phyloP scores from a whole-genome alignment of 2,888 invertebrate genomes.

The Punctoribates punctum region DNA sequence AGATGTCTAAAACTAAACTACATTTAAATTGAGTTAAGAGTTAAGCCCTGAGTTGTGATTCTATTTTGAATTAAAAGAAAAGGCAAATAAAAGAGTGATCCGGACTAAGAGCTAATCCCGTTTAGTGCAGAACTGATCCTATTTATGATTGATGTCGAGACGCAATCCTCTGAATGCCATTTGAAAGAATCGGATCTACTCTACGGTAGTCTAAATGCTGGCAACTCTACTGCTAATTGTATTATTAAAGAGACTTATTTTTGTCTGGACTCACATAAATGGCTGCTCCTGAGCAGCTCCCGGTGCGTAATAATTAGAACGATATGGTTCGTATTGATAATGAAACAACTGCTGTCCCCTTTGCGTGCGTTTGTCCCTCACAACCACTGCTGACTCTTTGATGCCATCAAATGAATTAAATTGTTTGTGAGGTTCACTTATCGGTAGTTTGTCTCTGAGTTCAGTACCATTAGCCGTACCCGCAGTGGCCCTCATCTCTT shows the following conservation, averaged over 20 bases:
- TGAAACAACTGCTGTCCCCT: conserved; percentile 27
- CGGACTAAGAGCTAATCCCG: conserved; percentile 8
- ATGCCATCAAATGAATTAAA: conserved; percentile 33
- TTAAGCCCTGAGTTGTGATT: background rate
- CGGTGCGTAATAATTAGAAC: conserved; percentile 36
- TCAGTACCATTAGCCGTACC: conserved; percentile 14
- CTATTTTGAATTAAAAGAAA: background rate
- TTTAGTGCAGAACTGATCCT: conserved; percentile 19
- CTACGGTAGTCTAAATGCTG: conserved; percentile 22
- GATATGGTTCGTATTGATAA: conserved; percentile 35
- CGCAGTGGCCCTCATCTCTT: conserved; percentile 32
- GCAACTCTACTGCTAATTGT: conserved; percentile 35
- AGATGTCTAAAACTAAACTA: no score
- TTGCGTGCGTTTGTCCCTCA: conserved; percentile 30
- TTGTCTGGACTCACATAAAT: conserved; percentile 33
- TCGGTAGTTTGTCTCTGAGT: conserved; percentile 27
- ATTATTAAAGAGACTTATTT: conserved; percentile 31
- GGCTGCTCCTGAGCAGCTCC: conserved; percentile 30
- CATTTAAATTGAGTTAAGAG: no score
- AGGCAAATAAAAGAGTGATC: background rate
- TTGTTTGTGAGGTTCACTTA: conserved; percentile 21
- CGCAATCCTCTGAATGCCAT: conserved; percentile 25
- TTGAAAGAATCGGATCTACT: background rate
- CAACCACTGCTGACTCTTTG: conserved; percentile 24
- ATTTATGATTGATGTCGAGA: conserved; percentile 31